phyloP scores from a whole-genome alignment of 92 coral and sea anemone genomes.

The Desmophyllum pertusum region DNA sequence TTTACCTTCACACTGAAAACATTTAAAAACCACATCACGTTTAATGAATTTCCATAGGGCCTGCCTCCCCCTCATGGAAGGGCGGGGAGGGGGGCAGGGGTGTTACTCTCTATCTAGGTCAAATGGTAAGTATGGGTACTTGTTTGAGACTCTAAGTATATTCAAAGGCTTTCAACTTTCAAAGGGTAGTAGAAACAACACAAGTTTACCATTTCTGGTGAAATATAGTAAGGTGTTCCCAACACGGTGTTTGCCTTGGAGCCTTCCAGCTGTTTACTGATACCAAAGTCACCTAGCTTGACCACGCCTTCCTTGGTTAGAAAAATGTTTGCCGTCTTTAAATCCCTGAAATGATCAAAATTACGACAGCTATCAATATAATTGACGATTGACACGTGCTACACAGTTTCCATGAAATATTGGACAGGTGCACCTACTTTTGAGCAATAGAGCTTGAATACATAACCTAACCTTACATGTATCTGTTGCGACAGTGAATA shows the following conservation, averaged over 20 bases:
- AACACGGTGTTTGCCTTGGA: slow-evolving; percentile 97
- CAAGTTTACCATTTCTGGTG: slow-evolving; percentile 99
- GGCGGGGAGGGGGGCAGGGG: no score
- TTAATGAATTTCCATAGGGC: not conserved
- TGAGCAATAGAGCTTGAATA: no score
- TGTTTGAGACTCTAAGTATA: no score
- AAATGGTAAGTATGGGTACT: no score
- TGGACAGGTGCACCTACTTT: not conserved
- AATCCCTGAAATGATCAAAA: slow-evolving; percentile 67
- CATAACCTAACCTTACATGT: no score
- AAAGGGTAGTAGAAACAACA: no score
- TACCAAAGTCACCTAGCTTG: slow-evolving; percentile 98
- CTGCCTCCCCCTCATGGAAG: not conserved
- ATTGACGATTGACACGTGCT: no score
- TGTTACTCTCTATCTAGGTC: no score
- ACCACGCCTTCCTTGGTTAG: slow-evolving; percentile 95
- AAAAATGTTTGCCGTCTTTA: slow-evolving; percentile 97
- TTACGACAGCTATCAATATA: not conserved
- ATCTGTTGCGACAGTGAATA: no score
- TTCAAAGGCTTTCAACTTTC: no score
- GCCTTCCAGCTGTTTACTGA: slow-evolving; percentile 97
- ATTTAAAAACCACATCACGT: not conserved
- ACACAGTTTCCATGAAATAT: not conserved
- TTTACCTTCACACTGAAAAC: slow-evolving; percentile 90
- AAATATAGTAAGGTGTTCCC: slow-evolving; percentile 98